These are phyloP conservation scores for Pseudochromis fuscus DNA, from an alignment of 2,797 vertebrate genomes.

Conservation along the genomic window DNA sequence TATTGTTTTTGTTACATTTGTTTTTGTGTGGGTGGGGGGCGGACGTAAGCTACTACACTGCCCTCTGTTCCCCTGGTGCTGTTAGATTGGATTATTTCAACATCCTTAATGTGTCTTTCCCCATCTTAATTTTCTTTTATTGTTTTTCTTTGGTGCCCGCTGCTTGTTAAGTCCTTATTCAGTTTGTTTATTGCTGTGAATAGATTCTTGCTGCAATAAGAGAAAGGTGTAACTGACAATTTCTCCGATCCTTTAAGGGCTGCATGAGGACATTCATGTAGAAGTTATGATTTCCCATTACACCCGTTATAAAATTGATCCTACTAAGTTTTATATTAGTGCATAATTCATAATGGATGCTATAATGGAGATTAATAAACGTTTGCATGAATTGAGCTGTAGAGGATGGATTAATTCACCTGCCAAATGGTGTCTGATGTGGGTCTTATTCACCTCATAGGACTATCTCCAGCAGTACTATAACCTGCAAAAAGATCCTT, in stretches of 20 bases:
- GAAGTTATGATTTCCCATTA: neutral
- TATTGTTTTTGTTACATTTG: conserved; percentile 28
- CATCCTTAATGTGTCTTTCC: conserved; percentile 9
- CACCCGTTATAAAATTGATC: neutral
- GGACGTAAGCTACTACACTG: conserved; percentile 52
- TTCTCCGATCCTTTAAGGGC: neutral
- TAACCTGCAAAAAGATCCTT: conserved; percentile 70
- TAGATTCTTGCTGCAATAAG: conserved; percentile 3
- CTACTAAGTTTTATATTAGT: neutral
- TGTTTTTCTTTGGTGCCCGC: neutral
- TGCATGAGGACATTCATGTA: neutral
- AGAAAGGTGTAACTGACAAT: neutral
- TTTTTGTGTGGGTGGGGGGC: conserved; percentile 57
- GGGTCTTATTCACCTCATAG: conserved; percentile 60
- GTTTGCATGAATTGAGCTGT: neutral
- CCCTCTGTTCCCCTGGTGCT: conserved; percentile 21
- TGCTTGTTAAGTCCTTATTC: conserved; percentile 5
- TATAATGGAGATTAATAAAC: neutral
- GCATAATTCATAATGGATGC: neutral
- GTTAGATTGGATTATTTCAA: conserved; percentile 27
- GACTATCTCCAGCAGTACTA: conserved; percentile 84
- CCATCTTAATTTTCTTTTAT: neutral
- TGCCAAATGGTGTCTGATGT: conserved; percentile 7
- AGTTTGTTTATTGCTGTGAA: conserved; percentile 2
- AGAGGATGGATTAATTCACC: neutral